A percentile compares a stretch with the other conserved stretches of the same genome.
Evolutionary conservation across 2,113 vertebrate genomes (phyloP).

Genomic region (Nothoprocta pentlandii): DNA sequence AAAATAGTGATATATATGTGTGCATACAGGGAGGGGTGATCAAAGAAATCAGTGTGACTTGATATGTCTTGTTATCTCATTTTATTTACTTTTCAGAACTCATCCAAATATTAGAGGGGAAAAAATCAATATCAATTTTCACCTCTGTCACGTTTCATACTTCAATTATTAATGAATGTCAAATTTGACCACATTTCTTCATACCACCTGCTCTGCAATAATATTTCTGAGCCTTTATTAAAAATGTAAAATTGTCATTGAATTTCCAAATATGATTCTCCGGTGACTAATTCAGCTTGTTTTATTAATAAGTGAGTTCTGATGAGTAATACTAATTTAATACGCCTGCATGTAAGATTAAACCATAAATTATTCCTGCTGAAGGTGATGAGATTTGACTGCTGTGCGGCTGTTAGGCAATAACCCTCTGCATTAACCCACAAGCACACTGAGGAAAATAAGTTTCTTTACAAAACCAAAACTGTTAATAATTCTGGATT

Average conservation of each 20-base stretch:
- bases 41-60: slow-evolving; percentile 81
- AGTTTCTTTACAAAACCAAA: slow-evolving; percentile 1
- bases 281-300: slow-evolving; percentile 84
- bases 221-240: slow-evolving; percentile 86
- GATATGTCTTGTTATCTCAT: slow-evolving; percentile 84
- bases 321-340: slow-evolving; percentile 88
- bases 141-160: slow-evolving; percentile 80
- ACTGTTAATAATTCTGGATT: not conserved
- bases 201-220: slow-evolving; percentile 80
- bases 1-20: slow-evolving; percentile 76
- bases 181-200: slow-evolving; percentile 84
- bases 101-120: slow-evolving; percentile 83
- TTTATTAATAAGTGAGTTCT: slow-evolving; percentile 87
- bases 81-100: slow-evolving; percentile 87
- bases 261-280: slow-evolving; percentile 86
- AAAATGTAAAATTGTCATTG: slow-evolving; percentile 89
- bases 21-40: slow-evolving; percentile 69
- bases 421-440: slow-evolving; percentile 72
- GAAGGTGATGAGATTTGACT: slow-evolving; percentile 80
- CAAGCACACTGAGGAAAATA: not conserved
- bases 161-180: slow-evolving; percentile 89
- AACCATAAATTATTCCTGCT: slow-evolving; percentile 87
- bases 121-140: slow-evolving; percentile 88
- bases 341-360: slow-evolving; percentile 82
- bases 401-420: slow-evolving; percentile 56